These are phyloP conservation scores for Bursaphelenchus okinawaensis DNA, from an alignment of 2,888 invertebrate genomes.

Conservation along the genomic window DNA sequence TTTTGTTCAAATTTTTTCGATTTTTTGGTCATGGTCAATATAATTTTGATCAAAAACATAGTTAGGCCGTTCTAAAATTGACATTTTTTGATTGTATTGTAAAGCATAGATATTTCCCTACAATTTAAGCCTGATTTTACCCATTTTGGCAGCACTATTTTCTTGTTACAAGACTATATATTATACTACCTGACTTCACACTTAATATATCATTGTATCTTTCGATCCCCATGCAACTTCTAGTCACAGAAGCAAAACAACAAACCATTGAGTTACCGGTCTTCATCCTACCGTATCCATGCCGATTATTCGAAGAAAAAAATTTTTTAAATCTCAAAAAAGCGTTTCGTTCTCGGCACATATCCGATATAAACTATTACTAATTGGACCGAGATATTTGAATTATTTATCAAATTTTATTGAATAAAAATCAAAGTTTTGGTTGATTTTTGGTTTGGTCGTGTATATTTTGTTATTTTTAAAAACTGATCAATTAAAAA, in stretches of 20 bases:
- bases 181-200: not conserved
- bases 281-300: not conserved
- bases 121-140: too few species aligned
- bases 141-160: too few species aligned
- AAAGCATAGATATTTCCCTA: too few species aligned
- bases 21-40: too few species aligned
- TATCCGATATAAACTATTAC: conserved; percentile 1
- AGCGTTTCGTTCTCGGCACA: not conserved
- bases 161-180: too few species aligned
- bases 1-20: too few species aligned
- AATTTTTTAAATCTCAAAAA: too few species aligned
- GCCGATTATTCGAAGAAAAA: too few species aligned
- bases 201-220: conserved; percentile 2
- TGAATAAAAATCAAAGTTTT: conserved; percentile 3
- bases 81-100: too few species aligned
- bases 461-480: not conserved
- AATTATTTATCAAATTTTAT: conserved; percentile 3
- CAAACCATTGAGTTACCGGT: not conserved
- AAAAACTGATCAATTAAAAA: not conserved
- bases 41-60: too few species aligned
- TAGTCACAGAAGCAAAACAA: too few species aligned
- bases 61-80: too few species aligned
- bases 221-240: not conserved
- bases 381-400: not conserved
- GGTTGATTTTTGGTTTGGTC: not conserved